Evolutionary conservation across 2,113 vertebrate species (phyloP).

Genomic region (Corythaixoides concolor): DNA sequence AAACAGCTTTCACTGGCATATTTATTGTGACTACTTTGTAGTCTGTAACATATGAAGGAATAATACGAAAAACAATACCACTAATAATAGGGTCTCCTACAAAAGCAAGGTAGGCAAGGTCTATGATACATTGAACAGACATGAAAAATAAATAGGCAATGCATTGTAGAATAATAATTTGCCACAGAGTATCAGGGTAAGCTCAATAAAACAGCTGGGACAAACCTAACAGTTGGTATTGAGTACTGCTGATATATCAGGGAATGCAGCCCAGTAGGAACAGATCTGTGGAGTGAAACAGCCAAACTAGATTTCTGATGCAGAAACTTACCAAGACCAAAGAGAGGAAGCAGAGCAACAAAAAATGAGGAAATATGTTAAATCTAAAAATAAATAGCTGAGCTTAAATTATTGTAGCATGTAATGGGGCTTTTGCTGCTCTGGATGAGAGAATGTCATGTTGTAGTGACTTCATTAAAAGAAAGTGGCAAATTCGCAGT

Average conservation of each 20-base stretch:
- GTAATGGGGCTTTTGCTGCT: neutral
- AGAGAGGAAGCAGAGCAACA: neutral
- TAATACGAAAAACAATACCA: constrained; percentile 2
- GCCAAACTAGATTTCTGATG: neutral
- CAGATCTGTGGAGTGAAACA: neutral
- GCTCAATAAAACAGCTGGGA: constrained; percentile 26
- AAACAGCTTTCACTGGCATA: constrained; percentile 5
- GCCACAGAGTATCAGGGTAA: neutral
- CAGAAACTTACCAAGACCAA: neutral
- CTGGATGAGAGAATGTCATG: neutral
- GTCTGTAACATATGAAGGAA: constrained; percentile 33
- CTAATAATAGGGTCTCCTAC: neutral
- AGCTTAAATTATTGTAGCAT: constrained; percentile 7
- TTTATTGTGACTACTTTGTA: neutral
- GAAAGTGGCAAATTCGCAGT: neutral
- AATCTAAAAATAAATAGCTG: neutral
- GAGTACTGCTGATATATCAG: neutral
- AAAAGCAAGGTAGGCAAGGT: neutral
- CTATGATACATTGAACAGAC: neutral
- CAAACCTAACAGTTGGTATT: neutral
- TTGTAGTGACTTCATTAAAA: neutral
- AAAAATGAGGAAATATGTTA: neutral
- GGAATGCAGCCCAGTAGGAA: neutral
- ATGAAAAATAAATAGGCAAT: constrained; percentile 37
- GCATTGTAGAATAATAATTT: constrained; percentile 38